These are phyloP conservation scores for Trinectes maculatus DNA, from an alignment of 2,113 vertebrate genomes.

Conservation along the genomic window DNA sequence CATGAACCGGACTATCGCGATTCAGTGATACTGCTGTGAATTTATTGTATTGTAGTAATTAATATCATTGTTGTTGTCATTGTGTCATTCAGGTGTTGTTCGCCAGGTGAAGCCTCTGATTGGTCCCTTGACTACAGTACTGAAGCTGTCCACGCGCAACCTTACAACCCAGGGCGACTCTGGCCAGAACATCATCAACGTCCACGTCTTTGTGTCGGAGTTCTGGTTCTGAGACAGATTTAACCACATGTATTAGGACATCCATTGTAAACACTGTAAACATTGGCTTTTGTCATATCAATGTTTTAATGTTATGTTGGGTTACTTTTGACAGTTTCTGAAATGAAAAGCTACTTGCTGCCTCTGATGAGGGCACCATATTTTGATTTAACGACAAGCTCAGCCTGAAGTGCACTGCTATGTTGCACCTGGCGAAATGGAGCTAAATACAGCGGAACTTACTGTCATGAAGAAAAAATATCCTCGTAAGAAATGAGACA, in stretches of 20 bases:
- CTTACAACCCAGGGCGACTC: conserved; percentile 87
- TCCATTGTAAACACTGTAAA: conserved; percentile 52
- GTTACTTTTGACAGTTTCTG: conserved; percentile 41
- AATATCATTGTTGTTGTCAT: neutral
- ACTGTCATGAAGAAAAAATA: conserved; percentile 19
- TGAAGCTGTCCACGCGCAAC: conserved; percentile 95
- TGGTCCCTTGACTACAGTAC: conserved; percentile 85
- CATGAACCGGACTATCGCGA: no score
- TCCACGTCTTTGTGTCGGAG: conserved; percentile 93
- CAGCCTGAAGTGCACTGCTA: conserved; percentile 23
- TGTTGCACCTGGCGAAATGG: conserved; percentile 21
- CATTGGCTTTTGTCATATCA: conserved; percentile 38
- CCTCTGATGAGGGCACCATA: conserved; percentile 38
- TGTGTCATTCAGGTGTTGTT: conserved; percentile 87
- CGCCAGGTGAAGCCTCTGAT: conserved; percentile 91
- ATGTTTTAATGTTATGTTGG: conserved; percentile 35
- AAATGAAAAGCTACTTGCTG: conserved; percentile 45
- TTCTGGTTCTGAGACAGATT: conserved; percentile 90
- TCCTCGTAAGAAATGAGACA: conserved; percentile 16
- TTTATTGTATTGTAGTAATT: neutral
- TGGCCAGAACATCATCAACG: conserved; percentile 90
- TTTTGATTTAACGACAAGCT: conserved; percentile 58
- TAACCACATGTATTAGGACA: conserved; percentile 22
- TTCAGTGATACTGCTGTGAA: neutral
- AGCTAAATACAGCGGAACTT: conserved; percentile 34